Evolutionary conservation across 2,113 vertebrate species (phyloP).

Genomic region (Rostratula benghalensis): DNA sequence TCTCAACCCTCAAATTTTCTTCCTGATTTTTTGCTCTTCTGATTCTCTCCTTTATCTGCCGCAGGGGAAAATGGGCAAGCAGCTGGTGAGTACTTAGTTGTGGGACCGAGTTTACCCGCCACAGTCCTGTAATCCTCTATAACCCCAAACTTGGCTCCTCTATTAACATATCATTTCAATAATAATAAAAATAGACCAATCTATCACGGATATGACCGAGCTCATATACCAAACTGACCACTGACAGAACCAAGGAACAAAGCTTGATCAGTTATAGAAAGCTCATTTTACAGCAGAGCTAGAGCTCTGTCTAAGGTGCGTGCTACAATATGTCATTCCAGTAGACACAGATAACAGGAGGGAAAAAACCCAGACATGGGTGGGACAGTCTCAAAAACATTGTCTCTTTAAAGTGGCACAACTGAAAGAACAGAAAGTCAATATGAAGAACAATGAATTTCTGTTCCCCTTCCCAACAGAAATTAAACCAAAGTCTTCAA

Average conservation of each 20-base stretch:
- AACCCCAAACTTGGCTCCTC: not conserved
- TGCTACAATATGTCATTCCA: not conserved
- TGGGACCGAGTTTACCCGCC: not conserved
- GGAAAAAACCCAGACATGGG: not conserved
- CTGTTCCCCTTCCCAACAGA: not conserved
- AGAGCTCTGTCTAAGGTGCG: not conserved
- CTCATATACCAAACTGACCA: not conserved
- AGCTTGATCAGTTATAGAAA: not conserved
- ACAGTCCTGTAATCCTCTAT: not conserved
- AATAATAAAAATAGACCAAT: not conserved
- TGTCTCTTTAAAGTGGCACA: not conserved
- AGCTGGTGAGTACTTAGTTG: not conserved
- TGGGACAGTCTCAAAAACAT: not conserved
- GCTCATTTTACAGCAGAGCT: not conserved
- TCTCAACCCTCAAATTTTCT: fast-evolving
- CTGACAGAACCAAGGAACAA: not conserved
- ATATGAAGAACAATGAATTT: not conserved
- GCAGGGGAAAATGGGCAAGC: not conserved
- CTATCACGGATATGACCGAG: not conserved
- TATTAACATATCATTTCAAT: not conserved
- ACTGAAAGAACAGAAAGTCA: not conserved
- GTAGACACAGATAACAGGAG: not conserved
- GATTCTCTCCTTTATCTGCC: not conserved
- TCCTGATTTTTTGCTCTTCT: not conserved
- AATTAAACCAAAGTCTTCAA: not conserved